phyloP scores from a whole-genome alignment of 1,140 invertebrate species.

The Caerostris extrusa region DNA sequence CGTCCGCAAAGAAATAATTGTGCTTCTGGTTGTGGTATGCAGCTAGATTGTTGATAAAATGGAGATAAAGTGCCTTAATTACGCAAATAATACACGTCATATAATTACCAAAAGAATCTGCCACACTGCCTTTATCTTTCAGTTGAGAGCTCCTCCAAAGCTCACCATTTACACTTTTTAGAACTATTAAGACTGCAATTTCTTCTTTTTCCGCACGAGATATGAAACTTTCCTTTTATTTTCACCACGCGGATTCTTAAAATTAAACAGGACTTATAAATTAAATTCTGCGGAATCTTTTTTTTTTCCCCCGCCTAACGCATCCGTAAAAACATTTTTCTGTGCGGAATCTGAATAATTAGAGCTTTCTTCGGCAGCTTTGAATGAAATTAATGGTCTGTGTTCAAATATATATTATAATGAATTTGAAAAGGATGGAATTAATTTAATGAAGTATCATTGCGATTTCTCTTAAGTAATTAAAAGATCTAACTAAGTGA shows the following conservation, averaged over 20 bases:
- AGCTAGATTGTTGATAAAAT: slow-evolving; percentile 61
- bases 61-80: slow-evolving; percentile 71
- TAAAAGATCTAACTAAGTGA: too few relatives aligned
- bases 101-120: slow-evolving; percentile 65
- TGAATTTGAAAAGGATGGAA: too few relatives aligned
- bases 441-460: too few relatives aligned
- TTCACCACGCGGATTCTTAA: neutral
- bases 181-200: neutral
- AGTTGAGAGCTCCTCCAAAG: slow-evolving; percentile 12
- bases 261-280: slow-evolving; percentile 28
- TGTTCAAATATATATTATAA: too few relatives aligned
- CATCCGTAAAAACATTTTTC: neutral
- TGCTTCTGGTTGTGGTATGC: slow-evolving; percentile 39
- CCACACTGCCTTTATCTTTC: slow-evolving; percentile 41
- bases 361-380: neutral
- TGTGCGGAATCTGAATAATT: neutral
- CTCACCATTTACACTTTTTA: slow-evolving; percentile 48
- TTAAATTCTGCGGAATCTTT: neutral
- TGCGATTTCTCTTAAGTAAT: too few relatives aligned
- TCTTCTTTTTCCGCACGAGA: slow-evolving; percentile 4
- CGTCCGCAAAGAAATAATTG: slow-evolving; percentile 52
- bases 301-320: neutral
- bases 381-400: neutral
- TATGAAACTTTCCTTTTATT: slow-evolving; percentile 9
- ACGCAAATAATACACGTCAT: slow-evolving; percentile 73